These are phyloP conservation scores for Dolomedes plantarius DNA, from an alignment of 2,888 invertebrate species.

Conservation along the genomic window DNA sequence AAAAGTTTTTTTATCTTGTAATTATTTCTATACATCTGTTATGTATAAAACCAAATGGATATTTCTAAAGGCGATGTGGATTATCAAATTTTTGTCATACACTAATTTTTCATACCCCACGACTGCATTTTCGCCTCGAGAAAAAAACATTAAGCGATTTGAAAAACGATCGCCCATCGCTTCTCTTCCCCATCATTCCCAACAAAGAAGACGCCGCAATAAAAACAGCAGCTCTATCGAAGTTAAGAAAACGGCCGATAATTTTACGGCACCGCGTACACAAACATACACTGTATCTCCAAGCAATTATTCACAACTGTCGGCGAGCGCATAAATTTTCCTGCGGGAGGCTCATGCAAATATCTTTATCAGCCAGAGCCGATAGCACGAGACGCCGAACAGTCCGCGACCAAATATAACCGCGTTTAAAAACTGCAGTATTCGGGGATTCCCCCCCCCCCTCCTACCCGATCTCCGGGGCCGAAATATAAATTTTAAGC, in stretches of 20 bases:
- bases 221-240: too few species aligned
- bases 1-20: too few species aligned
- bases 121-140: too few species aligned
- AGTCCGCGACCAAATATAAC: conserved; percentile 30
- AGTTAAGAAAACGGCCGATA: not conserved
- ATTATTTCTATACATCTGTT: too few species aligned
- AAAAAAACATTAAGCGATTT: too few species aligned
- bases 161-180: too few species aligned
- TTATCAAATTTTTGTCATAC: too few species aligned
- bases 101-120: too few species aligned
- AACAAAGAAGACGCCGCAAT: too few species aligned
- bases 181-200: too few species aligned
- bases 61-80: too few species aligned
- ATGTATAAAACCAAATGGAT: too few species aligned
- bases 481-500: conserved; percentile 6
- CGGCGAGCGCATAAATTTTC: conserved; percentile 29
- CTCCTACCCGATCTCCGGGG: not conserved
- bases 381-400: conserved; percentile 26
- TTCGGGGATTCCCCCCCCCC: not conserved
- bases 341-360: conserved; percentile 46
- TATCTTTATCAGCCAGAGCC: conserved; percentile 23
- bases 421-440: not conserved
- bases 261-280: not conserved
- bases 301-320: conserved; percentile 43
- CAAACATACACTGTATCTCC: not conserved